Evolutionary conservation across 2,797 vertebrate genomes (phyloP).

Genomic region (Onychomys torridus): DNA sequence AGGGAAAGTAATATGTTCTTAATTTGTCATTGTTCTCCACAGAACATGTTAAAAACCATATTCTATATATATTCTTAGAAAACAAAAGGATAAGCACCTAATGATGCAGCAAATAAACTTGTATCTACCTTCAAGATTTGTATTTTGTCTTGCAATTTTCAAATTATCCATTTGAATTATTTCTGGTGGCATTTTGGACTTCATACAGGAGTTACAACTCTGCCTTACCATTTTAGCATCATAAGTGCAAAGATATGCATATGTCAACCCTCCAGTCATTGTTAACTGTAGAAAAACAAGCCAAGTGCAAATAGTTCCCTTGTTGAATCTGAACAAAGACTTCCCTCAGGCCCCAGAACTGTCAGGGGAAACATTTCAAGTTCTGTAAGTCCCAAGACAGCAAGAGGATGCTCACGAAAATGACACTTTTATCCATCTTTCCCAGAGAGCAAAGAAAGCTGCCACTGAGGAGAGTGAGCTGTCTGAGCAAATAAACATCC

Average conservation of each 20-base stretch:
- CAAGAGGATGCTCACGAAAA: conserved; percentile 21
- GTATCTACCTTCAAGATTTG: neutral
- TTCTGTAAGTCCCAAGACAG: conserved; percentile 13
- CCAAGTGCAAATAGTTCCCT: neutral
- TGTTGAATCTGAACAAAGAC: neutral
- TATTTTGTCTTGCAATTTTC: conserved; percentile 8
- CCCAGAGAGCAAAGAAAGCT: neutral
- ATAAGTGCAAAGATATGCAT: conserved; percentile 26
- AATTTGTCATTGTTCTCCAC: neutral
- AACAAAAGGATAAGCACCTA: neutral
- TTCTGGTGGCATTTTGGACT: neutral
- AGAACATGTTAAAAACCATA: neutral
- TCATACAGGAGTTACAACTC: neutral
- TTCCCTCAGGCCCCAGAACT: neutral
- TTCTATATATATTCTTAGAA: neutral
- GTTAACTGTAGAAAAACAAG: neutral
- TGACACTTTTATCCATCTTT: neutral
- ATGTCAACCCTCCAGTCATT: neutral
- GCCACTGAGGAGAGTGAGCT: neutral
- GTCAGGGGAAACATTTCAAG: conserved; percentile 10
- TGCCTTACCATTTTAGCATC: neutral
- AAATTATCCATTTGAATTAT: neutral
- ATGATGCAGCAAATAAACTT: neutral
- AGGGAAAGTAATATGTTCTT: neutral
- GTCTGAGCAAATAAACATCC: neutral